A percentile compares a stretch with the other conserved stretches of the same genome.
phyloP scores from a whole-genome alignment of 2,797 vertebrate species.

The Macropodus opercularis region DNA sequence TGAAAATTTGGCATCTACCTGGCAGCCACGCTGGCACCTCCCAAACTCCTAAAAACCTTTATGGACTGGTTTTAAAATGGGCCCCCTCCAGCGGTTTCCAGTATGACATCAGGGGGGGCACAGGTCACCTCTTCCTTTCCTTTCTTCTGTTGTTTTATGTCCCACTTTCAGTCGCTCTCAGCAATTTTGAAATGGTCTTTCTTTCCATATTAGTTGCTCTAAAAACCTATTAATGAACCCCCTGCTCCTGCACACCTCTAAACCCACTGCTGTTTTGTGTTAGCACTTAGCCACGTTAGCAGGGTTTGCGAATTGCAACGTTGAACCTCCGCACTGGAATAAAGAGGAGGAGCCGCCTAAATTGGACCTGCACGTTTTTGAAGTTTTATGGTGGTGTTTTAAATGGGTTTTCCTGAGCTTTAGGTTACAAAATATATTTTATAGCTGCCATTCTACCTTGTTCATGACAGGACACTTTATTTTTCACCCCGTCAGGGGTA shows the following conservation, averaged over 20 bases:
- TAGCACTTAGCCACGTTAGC: constrained; percentile 71
- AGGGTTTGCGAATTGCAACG: constrained; percentile 43
- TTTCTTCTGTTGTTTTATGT: constrained; percentile 73
- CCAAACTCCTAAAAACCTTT: constrained; percentile 60
- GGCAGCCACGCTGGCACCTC: constrained; percentile 63
- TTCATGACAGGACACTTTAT: constrained; percentile 19
- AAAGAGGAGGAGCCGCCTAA: constrained; percentile 34
- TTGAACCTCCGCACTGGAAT: constrained; percentile 16
- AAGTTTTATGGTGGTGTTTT: constrained; percentile 69
- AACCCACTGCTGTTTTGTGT: constrained; percentile 70
- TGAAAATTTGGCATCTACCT: constrained; percentile 53
- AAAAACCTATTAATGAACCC: constrained; percentile 60
- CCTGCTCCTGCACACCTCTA: constrained; percentile 44
- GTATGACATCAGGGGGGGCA: constrained; percentile 67
- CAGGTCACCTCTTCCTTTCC: constrained; percentile 69
- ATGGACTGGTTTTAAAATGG: constrained; percentile 61
- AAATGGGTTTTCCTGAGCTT: constrained; percentile 55
- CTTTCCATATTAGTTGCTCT: constrained; percentile 70
- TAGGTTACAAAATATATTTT: constrained; percentile 42
- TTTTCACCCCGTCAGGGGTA: constrained; percentile 20
- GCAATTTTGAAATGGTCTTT: constrained; percentile 68
- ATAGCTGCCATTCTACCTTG: constrained; percentile 24
- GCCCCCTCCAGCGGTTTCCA: constrained; percentile 68
- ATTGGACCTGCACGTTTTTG: constrained; percentile 58
- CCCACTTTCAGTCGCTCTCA: constrained; percentile 62